Evolutionary conservation across 2,888 invertebrate genomes (phyloP), one percentile per base, ranked within the genome.

Genomic region (Polia nebulosa): DNA sequence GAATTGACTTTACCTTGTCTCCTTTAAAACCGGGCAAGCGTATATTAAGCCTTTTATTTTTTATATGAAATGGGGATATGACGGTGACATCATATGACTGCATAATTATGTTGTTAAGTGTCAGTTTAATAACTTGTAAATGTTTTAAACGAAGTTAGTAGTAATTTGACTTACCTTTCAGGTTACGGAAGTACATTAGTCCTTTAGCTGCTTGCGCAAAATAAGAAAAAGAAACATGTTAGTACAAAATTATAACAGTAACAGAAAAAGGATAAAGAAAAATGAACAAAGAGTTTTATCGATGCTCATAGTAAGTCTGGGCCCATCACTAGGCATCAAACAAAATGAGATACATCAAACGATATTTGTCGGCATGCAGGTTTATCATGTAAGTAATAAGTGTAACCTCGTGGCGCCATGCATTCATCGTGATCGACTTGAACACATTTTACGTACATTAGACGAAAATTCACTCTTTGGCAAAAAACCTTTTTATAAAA

Each of bases 161-260:
- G 20, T 41, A 22, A 41, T 39, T 36, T 44, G 6, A 53, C 72
- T 76, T 56, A 72, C 69, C 36, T 15, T 44, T 53, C 22, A 13
- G 2, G 15, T 47, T 39, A 9, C 29, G 32, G 8, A 52, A n/a
- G 15, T 41, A 27, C 3, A 1, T 17, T 20, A 51, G 7, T 36
- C 39, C 75, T 11, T 15, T 32, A 55, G 76, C 76, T 51, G 72
- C 59, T 44, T 72, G 72, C 44, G 44, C 39, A 74, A 36, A 34
- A 41, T 36, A 22, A 68, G 49, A 51, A 64, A 69, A 53, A 41
- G 11, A 7, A 7, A 36, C 1, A 11, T 51, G 6, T 73, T 73
- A 71, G 39, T 52, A 56, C 0, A 1, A 34, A 3, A n/a, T 32
- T n/a, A 22, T 0, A 17, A 27, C 8, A 59, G 27, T 60, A 17